phyloP scores from a whole-genome alignment of 2,113 vertebrate genomes.

The Shinisaurus crocodilurus region DNA sequence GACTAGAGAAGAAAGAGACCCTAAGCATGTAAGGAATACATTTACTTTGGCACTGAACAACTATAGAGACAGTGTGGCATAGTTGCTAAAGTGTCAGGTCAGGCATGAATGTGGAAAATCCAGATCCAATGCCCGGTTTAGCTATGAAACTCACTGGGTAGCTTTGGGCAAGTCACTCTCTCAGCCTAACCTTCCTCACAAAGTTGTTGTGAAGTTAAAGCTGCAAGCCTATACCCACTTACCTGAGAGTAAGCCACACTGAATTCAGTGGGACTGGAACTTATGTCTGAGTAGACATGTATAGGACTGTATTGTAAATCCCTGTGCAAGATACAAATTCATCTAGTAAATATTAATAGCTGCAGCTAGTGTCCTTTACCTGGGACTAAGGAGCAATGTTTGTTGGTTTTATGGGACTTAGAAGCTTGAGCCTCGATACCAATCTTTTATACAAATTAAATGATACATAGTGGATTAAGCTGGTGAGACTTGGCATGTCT shows the following conservation, averaged over 20 bases:
- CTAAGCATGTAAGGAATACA: neutral
- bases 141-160: neutral
- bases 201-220: neutral
- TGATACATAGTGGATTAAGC: neutral
- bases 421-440: neutral
- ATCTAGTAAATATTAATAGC: neutral
- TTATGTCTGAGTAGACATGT: too few relatives aligned
- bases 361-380: neutral
- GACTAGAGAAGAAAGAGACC: neutral
- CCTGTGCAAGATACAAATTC: neutral
- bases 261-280: too few relatives aligned
- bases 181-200: neutral
- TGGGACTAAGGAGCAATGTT: neutral
- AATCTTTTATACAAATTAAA: conserved; percentile 21
- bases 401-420: neutral
- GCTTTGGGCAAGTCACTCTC: neutral
- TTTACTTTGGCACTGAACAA: neutral
- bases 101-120: neutral
- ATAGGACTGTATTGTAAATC: too few relatives aligned
- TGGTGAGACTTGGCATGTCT: neutral
- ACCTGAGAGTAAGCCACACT: too few relatives aligned
- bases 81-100: neutral
- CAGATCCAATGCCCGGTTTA: neutral
- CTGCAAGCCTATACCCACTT: too few relatives aligned
- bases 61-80: too few relatives aligned